Percentiles rank a stretch among this genome's conserved stretches.
phyloP scores from a whole-genome alignment of 2,113 vertebrate genomes.

The Glareola pratincola region DNA sequence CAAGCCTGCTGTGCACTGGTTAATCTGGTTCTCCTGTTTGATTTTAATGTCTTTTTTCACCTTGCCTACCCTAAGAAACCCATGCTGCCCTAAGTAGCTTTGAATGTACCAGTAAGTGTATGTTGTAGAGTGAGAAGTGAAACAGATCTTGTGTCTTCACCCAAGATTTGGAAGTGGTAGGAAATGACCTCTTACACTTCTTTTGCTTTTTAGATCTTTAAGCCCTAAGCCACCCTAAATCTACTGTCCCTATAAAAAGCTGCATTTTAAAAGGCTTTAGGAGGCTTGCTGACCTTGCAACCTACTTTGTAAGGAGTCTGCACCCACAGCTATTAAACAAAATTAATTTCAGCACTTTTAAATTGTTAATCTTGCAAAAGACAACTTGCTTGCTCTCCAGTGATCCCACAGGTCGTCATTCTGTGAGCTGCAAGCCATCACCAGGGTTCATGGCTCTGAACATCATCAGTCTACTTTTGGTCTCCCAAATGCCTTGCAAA shows the following conservation, averaged over 20 bases:
- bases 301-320: conserved; percentile 60
- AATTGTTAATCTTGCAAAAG: conserved; percentile 63
- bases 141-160: background rate
- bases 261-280: conserved; percentile 52
- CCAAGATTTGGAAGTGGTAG: background rate
- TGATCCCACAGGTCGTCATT: conserved; percentile 41
- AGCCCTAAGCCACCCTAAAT: conserved; percentile 39
- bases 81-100: background rate
- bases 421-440: conserved; percentile 8
- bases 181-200: conserved; percentile 19
- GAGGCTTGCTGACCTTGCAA: conserved; percentile 56
- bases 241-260: conserved; percentile 38
- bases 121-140: background rate
- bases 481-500: conserved; percentile 26
- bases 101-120: background rate
- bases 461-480: background rate
- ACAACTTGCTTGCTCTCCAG: conserved; percentile 50
- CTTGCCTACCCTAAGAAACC: background rate
- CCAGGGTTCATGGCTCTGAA: conserved; percentile 17
- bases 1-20: background rate
- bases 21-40: background rate
- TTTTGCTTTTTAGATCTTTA: conserved; percentile 28
- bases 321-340: conserved; percentile 57
- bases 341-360: conserved; percentile 68
- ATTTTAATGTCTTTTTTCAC: background rate